A percentile compares a stretch with the other conserved stretches of the same genome.
Evolutionary conservation across 1,140 invertebrate genomes (phyloP).

Genomic region (Spodoptera frugiperda): DNA sequence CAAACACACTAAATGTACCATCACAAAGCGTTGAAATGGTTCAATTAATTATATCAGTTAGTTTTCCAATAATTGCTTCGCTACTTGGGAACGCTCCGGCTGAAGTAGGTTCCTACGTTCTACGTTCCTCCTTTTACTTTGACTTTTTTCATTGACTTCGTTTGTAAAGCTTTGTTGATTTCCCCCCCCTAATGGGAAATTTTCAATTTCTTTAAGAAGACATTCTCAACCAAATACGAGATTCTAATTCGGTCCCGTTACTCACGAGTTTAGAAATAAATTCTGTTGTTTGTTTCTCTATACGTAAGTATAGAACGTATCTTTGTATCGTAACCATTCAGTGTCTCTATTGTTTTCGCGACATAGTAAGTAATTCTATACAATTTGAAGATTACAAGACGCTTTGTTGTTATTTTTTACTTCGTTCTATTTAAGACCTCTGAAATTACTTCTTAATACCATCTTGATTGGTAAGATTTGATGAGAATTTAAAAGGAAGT

Average conservation of each 20-base stretch:
- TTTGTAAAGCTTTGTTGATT: conserved; percentile 51
- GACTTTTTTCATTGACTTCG: conserved; percentile 47
- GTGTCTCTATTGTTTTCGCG: neutral
- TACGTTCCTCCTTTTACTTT: conserved; percentile 38
- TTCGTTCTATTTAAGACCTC: conserved; percentile 36
- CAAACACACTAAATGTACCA: conserved; percentile 46
- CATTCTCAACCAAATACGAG: conserved; percentile 30
- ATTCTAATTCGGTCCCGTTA: conserved; percentile 36
- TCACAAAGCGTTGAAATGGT: conserved; percentile 54
- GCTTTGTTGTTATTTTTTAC: neutral
- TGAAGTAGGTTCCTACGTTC: conserved; percentile 37
- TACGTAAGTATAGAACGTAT: neutral
- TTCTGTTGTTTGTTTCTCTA: neutral
- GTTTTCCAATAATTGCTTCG: conserved; percentile 65
- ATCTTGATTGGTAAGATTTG: conserved; percentile 44
- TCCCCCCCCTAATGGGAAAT: conserved; percentile 48
- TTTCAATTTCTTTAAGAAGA: conserved; percentile 41
- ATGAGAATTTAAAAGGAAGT: conserved; percentile 31
- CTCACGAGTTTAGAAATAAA: conserved; percentile 16
- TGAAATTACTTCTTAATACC: conserved; percentile 50
- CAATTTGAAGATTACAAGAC: neutral
- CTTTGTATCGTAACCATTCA: neutral
- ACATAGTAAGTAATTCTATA: neutral
- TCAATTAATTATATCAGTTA: conserved; percentile 64
- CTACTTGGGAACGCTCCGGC: conserved; percentile 53